These are phyloP conservation scores for Buphagus erythrorhynchus DNA, from an alignment of 2,797 vertebrate species.

Conservation along the genomic window DNA sequence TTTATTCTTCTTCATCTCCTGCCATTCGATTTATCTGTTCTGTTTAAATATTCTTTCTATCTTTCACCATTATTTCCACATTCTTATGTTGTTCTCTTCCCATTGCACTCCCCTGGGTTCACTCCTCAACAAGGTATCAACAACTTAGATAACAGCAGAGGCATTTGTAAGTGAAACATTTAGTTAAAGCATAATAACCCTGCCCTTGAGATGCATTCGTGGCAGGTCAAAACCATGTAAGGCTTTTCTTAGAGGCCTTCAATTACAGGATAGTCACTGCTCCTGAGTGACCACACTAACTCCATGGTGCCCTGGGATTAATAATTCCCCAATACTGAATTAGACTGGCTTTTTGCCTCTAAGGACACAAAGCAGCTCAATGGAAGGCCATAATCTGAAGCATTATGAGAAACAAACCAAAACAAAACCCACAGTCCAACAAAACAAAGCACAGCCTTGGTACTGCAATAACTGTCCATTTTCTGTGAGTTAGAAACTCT, in stretches of 20 bases:
- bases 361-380: background rate
- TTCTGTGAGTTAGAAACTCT: background rate
- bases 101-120: background rate
- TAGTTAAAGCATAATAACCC: background rate
- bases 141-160: background rate
- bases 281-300: background rate
- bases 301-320: background rate
- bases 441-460: background rate
- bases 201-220: conserved; percentile 21
- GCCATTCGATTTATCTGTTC: background rate
- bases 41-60: background rate
- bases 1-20: background rate
- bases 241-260: background rate
- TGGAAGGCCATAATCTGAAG: background rate
- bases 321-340: background rate
- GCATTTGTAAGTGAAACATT: background rate
- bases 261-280: background rate
- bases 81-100: background rate
- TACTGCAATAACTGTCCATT: background rate
- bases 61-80: background rate
- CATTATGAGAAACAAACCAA: background rate
- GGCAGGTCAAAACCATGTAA: background rate
- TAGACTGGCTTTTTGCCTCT: background rate
- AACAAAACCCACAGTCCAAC: background rate
- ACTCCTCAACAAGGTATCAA: background rate